Conservation (phyloP, 2,113 vertebrate genomes). For the Pygoscelis antarcticus region DNA sequence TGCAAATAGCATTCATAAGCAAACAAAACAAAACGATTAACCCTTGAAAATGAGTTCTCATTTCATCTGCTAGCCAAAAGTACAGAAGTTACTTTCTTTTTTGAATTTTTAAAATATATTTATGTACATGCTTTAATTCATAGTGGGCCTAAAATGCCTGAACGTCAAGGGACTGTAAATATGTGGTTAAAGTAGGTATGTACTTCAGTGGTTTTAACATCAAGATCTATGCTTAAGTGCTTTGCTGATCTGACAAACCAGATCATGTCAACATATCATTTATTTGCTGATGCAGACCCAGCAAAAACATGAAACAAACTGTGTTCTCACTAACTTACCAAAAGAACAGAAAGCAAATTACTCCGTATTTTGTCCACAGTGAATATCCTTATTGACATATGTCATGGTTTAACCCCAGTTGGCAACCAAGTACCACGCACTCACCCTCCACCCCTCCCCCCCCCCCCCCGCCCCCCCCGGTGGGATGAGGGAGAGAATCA, state of each 20-base stretch:
- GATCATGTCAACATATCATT: neutral
- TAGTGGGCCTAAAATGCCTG: neutral
- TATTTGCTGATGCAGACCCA: neutral
- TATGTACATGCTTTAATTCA: neutral
- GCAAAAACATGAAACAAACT: neutral
- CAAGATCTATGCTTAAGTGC: neutral
- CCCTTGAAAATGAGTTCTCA: neutral
- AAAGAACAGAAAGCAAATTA: neutral
- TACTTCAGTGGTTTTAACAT: neutral
- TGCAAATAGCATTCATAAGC: neutral
- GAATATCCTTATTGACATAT: neutral
- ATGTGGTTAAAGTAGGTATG: neutral
- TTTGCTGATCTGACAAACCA: neutral
- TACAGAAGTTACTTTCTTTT: rapidly evolving
- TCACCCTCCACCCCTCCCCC: too few relatives aligned
- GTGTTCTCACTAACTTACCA: neutral
- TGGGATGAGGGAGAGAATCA: too few relatives aligned
- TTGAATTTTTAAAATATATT: neutral
- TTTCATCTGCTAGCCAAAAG: neutral
- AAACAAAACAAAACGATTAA: neutral
- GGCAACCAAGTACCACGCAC: too few relatives aligned
- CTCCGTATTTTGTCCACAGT: neutral
- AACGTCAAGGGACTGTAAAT: neutral
- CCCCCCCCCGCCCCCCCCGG: too few relatives aligned
- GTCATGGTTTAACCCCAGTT: too few relatives aligned